Conservation (phyloP, 2,888 invertebrate species). For the Volucella zonaria region DNA sequence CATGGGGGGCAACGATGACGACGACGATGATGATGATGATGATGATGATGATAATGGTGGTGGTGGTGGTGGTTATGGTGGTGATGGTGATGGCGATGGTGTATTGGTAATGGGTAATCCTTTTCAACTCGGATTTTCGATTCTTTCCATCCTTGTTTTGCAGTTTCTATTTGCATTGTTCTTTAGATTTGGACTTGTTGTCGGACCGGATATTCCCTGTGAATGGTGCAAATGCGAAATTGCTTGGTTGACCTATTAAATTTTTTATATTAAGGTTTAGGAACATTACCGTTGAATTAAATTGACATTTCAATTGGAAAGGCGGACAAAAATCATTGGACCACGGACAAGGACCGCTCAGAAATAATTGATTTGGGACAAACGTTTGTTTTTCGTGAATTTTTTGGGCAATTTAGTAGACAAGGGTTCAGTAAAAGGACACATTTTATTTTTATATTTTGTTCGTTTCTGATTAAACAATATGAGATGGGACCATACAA, state of each 20-base stretch:
- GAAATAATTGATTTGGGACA: not conserved
- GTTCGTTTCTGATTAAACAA: no score
- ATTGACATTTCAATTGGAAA: slow-evolving; percentile 64
- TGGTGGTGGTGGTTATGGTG: no score
- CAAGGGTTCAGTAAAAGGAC: no score
- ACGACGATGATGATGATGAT: no score
- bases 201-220: slow-evolving; percentile 32
- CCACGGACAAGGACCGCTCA: not conserved
- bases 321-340: not conserved
- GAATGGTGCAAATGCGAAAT: slow-evolving; percentile 28
- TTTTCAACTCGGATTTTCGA: slow-evolving; percentile 20
- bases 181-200: slow-evolving; percentile 26
- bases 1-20: slow-evolving; percentile 16
- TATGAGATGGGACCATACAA: no score
- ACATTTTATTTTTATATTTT: no score
- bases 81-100: accelerated
- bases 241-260: slow-evolving; percentile 61
- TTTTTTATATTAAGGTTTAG: slow-evolving; percentile 64
- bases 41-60: no score
- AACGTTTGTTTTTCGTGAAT: slow-evolving; percentile 11
- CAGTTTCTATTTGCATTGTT: slow-evolving; percentile 23
- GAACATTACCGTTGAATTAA: slow-evolving; percentile 69
- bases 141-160: slow-evolving; percentile 3
- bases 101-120: slow-evolving; percentile 13
- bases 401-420: no score